Evolutionary conservation across 2,113 vertebrate genomes (phyloP).

Genomic region (Rhombomys opimus): DNA sequence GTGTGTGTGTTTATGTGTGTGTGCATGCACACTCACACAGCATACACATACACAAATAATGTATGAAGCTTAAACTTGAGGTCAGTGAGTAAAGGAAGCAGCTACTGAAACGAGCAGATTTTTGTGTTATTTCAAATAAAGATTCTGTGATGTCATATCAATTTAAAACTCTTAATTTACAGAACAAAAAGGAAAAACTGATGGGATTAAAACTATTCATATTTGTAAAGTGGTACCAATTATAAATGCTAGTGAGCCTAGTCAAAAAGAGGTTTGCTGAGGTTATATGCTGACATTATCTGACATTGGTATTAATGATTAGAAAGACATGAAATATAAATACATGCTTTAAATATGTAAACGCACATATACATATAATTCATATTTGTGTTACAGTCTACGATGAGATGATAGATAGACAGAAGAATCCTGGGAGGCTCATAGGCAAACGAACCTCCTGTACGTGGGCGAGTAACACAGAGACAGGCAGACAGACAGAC

Average conservation of each 20-base stretch:
- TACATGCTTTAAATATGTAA: neutral
- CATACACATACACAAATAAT: neutral
- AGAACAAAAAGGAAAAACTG: neutral
- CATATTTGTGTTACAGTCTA: neutral
- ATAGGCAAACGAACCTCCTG: neutral
- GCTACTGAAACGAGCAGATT: neutral
- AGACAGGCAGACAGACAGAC: neutral
- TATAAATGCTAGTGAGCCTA: neutral
- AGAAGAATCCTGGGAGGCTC: neutral
- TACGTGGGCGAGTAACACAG: neutral
- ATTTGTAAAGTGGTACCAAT: neutral
- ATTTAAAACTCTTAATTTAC: constrained; percentile 36
- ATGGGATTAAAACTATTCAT: neutral
- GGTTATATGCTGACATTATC: neutral
- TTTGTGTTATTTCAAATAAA: neutral
- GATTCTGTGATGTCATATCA: neutral
- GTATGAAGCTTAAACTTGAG: neutral
- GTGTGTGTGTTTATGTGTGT: too few relatives aligned
- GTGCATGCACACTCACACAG: neutral
- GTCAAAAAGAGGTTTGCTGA: neutral
- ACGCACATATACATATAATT: neutral
- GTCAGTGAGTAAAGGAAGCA: neutral
- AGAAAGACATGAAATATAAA: neutral
- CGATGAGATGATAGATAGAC: neutral
- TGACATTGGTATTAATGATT: neutral